Conservation (phyloP, 2,888 invertebrate genomes). For the Calameuta filiformis region DNA sequence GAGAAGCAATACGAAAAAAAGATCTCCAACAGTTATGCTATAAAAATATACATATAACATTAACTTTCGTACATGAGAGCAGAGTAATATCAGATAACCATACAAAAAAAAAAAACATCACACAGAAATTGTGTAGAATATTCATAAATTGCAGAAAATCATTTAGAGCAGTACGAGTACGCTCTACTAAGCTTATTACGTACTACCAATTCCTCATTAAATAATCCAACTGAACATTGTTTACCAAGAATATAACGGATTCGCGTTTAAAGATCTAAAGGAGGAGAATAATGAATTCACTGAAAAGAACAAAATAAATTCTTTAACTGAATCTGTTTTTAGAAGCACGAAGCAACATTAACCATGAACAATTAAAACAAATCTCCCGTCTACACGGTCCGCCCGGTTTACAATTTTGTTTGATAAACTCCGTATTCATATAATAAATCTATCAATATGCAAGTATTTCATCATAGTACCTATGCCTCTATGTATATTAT, state of each 20-base stretch:
- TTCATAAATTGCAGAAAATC: too few relatives aligned
- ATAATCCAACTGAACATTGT: background rate
- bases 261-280: background rate
- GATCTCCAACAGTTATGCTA: too few relatives aligned
- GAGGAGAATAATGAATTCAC: background rate
- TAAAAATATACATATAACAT: too few relatives aligned
- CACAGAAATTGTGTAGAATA: too few relatives aligned
- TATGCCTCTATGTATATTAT: background rate
- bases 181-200: too few relatives aligned
- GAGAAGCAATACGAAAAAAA: too few relatives aligned
- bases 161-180: too few relatives aligned
- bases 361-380: background rate
- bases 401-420: background rate
- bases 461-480: background rate
- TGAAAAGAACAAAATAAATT: background rate
- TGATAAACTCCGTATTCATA: background rate
- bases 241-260: background rate
- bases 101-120: too few relatives aligned
- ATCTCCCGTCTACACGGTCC: background rate
- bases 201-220: too few relatives aligned
- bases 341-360: background rate
- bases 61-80: too few relatives aligned
- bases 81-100: too few relatives aligned
- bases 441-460: background rate
- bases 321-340: too few relatives aligned